Conservation (phyloP, 2,113 vertebrate species). For the Scolopax mira region DNA sequence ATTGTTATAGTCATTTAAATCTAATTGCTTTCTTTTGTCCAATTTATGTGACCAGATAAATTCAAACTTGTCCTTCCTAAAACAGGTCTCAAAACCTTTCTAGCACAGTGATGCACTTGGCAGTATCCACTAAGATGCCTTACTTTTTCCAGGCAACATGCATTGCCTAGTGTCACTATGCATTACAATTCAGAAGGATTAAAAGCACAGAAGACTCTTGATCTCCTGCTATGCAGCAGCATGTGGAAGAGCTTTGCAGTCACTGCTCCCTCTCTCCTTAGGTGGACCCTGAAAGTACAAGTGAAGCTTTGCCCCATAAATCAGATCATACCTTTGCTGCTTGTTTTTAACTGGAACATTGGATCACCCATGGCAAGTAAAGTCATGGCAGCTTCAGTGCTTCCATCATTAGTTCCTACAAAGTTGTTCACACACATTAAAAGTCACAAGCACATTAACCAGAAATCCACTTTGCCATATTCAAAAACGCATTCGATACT, state of each 20-base stretch:
- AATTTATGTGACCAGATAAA: neutral
- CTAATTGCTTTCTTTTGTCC: neutral
- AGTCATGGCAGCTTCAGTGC: conserved; percentile 89
- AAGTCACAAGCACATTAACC: neutral
- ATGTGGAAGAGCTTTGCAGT: neutral
- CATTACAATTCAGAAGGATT: neutral
- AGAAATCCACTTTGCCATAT: neutral
- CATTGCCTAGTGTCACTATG: neutral
- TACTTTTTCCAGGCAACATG: neutral
- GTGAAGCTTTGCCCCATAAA: neutral
- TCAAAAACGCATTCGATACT: neutral
- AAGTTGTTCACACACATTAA: neutral
- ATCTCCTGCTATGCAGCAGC: neutral
- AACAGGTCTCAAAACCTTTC: neutral
- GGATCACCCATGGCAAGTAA: conserved; percentile 87
- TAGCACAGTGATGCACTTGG: neutral
- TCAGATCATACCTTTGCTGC: conserved; percentile 63
- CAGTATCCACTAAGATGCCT: neutral
- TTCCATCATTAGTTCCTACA: conserved; percentile 80
- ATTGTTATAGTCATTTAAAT: neutral
- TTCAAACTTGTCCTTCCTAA: neutral
- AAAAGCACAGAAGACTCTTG: neutral
- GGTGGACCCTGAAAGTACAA: neutral
- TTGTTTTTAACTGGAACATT: conserved; percentile 67
- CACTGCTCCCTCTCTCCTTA: neutral